phyloP scores from a whole-genome alignment of 2,113 vertebrate species.

The Planiliza haematocheilus region DNA sequence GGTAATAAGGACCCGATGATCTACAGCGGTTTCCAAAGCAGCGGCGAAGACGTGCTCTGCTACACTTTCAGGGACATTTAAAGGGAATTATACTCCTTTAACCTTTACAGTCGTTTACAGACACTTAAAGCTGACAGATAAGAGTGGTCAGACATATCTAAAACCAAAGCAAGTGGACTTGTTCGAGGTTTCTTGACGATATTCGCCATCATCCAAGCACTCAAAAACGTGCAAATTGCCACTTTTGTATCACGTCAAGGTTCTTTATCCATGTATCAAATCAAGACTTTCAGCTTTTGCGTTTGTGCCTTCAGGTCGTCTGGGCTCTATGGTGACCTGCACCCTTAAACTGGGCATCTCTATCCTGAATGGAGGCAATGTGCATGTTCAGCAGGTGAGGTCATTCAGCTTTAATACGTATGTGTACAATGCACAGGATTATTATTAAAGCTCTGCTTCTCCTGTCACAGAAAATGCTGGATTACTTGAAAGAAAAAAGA shows the following conservation, averaged over 20 bases:
- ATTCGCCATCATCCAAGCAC: no score
- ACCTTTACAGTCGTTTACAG: background rate
- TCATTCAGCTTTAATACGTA: background rate
- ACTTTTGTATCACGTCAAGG: no score
- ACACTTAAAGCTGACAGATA: background rate
- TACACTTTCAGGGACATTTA: background rate
- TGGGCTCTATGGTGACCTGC: slow-evolving; percentile 94
- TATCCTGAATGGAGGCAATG: slow-evolving; percentile 95
- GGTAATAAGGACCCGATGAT: slow-evolving; percentile 75
- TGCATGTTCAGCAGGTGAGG: slow-evolving; percentile 91
- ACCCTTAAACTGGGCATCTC: slow-evolving; percentile 97
- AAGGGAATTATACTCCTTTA: background rate
- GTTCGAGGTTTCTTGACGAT: no score
- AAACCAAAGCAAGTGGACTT: no score
- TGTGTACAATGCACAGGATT: no score
- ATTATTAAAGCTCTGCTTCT: slow-evolving; percentile 7
- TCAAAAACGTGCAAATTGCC: no score
- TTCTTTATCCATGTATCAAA: background rate
- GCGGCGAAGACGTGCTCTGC: background rate
- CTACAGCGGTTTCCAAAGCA: background rate
- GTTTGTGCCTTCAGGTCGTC: slow-evolving; percentile 83
- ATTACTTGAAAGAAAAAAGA: slow-evolving; percentile 97
- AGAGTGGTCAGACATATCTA: background rate
- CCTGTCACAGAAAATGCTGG: slow-evolving; percentile 93
- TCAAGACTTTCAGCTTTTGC: background rate